These are phyloP conservation scores for Ctenopoma kingsleyae DNA, from an alignment of 2,797 vertebrate species.

Conservation along the genomic window DNA sequence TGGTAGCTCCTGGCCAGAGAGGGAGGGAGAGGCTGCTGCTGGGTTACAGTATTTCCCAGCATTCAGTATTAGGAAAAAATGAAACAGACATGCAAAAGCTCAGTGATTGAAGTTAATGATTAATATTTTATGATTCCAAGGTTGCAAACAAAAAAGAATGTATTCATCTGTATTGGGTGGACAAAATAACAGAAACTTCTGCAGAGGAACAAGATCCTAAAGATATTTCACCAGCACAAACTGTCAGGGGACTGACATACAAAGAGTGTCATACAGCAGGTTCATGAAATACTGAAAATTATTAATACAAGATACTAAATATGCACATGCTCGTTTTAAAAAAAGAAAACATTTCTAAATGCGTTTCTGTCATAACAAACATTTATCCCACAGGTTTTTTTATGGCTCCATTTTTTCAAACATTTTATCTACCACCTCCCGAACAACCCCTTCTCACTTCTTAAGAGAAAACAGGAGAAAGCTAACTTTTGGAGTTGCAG, in stretches of 20 bases:
- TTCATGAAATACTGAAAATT: no score
- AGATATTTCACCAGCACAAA: neutral
- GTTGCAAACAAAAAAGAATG: no score
- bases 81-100: neutral
- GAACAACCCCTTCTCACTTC: neutral
- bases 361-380: slow-evolving; percentile 49
- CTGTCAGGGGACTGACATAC: neutral
- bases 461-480: neutral
- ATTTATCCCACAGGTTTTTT: slow-evolving; percentile 58
- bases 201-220: neutral
- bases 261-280: neutral
- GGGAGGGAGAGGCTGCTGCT: slow-evolving; percentile 17
- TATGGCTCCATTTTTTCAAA: slow-evolving; percentile 1
- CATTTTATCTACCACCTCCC: slow-evolving; percentile 5
- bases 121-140: neutral
- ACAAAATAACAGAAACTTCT: neutral
- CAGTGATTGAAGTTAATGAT: neutral
- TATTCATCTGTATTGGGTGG: no score
- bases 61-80: slow-evolving; percentile 15
- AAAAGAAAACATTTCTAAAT: neutral
- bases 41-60: slow-evolving; percentile 14
- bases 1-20: slow-evolving; percentile 9
- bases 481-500: slow-evolving; percentile 31
- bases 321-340: neutral
- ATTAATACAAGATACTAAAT: neutral